Percentiles rank a stretch among this genome's conserved stretches.
phyloP scores from a whole-genome alignment of 1,140 invertebrate genomes.

The Cydia amplana region DNA sequence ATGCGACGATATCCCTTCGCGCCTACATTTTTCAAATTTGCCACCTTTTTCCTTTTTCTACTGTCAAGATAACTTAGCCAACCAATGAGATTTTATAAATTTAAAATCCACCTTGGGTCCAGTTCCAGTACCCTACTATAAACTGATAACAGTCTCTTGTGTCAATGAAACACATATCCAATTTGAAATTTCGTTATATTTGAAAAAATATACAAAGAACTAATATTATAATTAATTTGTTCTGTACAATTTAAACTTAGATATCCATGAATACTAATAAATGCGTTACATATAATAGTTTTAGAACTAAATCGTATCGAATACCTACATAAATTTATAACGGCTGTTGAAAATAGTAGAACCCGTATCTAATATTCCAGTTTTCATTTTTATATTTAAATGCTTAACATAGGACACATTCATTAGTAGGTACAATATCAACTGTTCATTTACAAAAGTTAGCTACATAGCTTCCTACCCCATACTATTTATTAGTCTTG shows the following conservation, averaged over 20 bases:
- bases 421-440: slow-evolving; percentile 5
- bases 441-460: neutral
- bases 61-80: too few species aligned
- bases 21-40: too few species aligned
- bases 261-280: slow-evolving; percentile 65
- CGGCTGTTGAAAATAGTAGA: slow-evolving; percentile 15
- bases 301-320: slow-evolving; percentile 34
- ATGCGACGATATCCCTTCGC: too few species aligned
- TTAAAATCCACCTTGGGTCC: too few species aligned
- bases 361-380: slow-evolving; percentile 37
- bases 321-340: neutral
- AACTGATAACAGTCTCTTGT: too few species aligned
- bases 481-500: neutral
- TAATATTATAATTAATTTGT: slow-evolving; percentile 65
- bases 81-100: too few species aligned
- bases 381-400: slow-evolving; percentile 20
- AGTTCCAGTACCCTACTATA: too few species aligned
- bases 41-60: too few species aligned
- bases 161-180: slow-evolving; percentile 36
- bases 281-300: slow-evolving; percentile 57
- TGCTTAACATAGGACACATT: slow-evolving; percentile 17
- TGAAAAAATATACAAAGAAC: slow-evolving; percentile 75
- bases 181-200: slow-evolving; percentile 68
- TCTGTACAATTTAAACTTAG: slow-evolving; percentile 67
- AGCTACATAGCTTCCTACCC: neutral